Conservation (phyloP, 2,113 vertebrate genomes). For the Morone saxatilis region DNA sequence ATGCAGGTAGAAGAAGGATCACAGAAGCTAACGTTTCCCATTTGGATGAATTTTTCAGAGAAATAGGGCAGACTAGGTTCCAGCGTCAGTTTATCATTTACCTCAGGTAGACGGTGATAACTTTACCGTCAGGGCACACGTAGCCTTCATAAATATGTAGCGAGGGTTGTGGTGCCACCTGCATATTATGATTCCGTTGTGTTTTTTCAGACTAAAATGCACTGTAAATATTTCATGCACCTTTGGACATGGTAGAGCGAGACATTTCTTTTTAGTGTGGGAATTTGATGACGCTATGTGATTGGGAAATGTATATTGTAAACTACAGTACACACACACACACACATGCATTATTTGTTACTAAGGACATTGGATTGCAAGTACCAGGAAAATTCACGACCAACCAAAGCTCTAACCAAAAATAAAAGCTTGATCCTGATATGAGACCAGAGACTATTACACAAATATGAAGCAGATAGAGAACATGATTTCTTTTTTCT, state of each 20-base stretch:
- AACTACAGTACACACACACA: neutral
- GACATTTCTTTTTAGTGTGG: neutral
- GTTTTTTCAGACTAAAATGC: neutral
- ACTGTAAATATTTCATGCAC: slow-evolving; percentile 9
- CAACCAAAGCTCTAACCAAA: neutral
- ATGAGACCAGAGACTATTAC: neutral
- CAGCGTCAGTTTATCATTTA: slow-evolving; percentile 16
- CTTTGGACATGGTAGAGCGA: neutral
- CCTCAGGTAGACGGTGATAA: neutral
- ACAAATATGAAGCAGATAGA: neutral
- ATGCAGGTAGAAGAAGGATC: neutral
- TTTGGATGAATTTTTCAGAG: neutral
- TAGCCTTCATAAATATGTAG: slow-evolving; percentile 34
- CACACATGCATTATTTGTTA: neutral
- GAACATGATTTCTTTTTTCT: neutral
- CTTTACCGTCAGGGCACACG: neutral
- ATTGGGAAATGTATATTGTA: neutral
- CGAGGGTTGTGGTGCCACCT: neutral
- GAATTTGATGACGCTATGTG: neutral
- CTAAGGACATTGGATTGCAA: neutral
- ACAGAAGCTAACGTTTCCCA: neutral
- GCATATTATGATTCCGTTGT: neutral
- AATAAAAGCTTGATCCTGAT: neutral
- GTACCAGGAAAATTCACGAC: neutral
- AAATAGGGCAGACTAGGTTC: neutral